phyloP scores from a whole-genome alignment of 2,113 vertebrate species.

The Brachirus orientalis region DNA sequence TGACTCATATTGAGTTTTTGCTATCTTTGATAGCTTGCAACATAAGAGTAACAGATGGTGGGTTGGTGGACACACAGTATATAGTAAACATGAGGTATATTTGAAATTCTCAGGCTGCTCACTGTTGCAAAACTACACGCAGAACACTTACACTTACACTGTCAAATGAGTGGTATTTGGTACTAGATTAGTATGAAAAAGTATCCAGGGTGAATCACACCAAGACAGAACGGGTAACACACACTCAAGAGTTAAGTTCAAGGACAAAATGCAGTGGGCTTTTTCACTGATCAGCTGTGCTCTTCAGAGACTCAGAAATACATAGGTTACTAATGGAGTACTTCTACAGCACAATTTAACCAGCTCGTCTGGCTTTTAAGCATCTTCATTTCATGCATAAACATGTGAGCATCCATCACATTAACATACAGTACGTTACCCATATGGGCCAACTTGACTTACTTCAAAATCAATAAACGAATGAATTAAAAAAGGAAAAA shows the following conservation, averaged over 20 bases:
- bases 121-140: conserved; percentile 4
- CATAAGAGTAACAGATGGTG: not conserved
- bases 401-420: no score
- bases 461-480: no score
- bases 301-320: conserved; percentile 6
- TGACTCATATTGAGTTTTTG: not conserved
- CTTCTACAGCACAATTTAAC: not conserved
- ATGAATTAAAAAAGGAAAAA: no score
- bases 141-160: not conserved
- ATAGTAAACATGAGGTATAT: not conserved
- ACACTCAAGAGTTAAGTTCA: no score
- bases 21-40: not conserved
- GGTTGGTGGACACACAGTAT: not conserved
- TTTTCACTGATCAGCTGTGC: not conserved
- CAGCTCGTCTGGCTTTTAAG: not conserved
- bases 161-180: not conserved
- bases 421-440: no score
- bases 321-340: conserved; percentile 16
- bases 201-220: not conserved
- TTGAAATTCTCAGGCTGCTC: not conserved
- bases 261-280: not conserved
- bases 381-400: no score
- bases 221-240: not conserved
- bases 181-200: not conserved
- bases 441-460: no score